Percentiles rank a stretch among this genome's conserved stretches.
Evolutionary conservation across 1,140 invertebrate genomes (phyloP).

Genomic region (Oreohelix idahoensis): DNA sequence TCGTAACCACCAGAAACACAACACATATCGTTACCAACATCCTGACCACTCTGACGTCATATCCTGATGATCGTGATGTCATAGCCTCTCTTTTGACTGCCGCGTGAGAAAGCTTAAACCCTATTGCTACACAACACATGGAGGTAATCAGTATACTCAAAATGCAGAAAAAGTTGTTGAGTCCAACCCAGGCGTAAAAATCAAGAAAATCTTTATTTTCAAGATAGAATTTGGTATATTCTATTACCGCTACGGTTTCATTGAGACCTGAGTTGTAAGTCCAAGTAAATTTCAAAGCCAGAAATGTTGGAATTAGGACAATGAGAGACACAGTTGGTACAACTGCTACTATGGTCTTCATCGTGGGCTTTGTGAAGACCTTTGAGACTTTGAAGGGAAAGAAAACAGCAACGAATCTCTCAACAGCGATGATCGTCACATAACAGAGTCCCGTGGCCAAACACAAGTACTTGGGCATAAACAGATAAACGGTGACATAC

Average conservation of each 20-base stretch:
- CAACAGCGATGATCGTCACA: conserved; percentile 1
- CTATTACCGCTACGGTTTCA: not conserved
- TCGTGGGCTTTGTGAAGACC: not conserved
- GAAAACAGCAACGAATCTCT: conserved; percentile 18
- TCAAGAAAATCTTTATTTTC: not conserved
- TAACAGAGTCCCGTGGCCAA: not conserved
- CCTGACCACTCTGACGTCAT: conserved; percentile 1
- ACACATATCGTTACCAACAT: conserved; percentile 3
- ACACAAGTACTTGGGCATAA: not conserved
- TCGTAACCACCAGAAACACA: not conserved
- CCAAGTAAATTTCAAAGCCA: not conserved
- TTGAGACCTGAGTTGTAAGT: not conserved
- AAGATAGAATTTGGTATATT: not conserved
- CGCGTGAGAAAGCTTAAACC: not conserved
- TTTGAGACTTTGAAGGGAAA: conserved; percentile 15
- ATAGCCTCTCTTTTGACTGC: not conserved
- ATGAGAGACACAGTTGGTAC: not conserved
- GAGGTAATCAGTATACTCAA: not conserved
- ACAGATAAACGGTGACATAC: not conserved
- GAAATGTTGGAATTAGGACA: not conserved
- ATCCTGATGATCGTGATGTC: not conserved
- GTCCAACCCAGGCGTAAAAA: conserved; percentile 4
- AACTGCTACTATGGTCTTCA: not conserved
- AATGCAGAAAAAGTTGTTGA: conserved; percentile 4
- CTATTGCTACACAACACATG: not conserved